These are phyloP conservation scores for Salvelinus sp. DNA, from an alignment of 2,113 vertebrate genomes.

Conservation along the genomic window DNA sequence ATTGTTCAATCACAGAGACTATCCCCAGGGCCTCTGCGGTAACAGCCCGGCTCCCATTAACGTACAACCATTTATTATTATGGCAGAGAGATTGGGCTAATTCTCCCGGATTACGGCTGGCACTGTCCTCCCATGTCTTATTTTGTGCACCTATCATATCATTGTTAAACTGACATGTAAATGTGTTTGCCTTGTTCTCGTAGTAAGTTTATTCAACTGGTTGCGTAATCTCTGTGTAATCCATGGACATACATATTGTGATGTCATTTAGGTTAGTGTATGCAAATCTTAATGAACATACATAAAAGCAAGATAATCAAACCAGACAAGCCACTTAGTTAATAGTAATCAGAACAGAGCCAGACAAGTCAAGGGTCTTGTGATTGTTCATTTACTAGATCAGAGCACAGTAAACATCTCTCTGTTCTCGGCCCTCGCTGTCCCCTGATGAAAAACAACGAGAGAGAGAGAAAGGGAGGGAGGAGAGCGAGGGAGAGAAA, in stretches of 20 bases:
- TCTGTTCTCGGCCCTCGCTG: conserved; percentile 28
- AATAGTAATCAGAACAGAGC: conserved; percentile 11
- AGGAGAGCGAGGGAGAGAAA: conserved; percentile 14
- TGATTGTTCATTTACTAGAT: conserved; percentile 35
- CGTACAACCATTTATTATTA: conserved; percentile 65
- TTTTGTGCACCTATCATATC: neutral
- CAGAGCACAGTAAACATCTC: conserved; percentile 38
- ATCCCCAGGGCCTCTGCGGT: conserved; percentile 65
- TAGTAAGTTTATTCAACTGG: neutral
- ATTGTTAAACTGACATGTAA: too few relatives aligned
- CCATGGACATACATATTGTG: neutral
- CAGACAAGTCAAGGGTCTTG: conserved; percentile 32
- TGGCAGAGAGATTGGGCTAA: conserved; percentile 62
- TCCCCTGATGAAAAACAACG: conserved; percentile 34
- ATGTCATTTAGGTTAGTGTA: conserved; percentile 20
- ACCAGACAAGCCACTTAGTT: neutral
- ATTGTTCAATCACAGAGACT: conserved; percentile 72
- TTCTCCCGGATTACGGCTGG: conserved; percentile 60
- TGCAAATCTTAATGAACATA: neutral
- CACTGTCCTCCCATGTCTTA: conserved; percentile 25
- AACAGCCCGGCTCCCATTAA: conserved; percentile 38
- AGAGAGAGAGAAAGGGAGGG: neutral
- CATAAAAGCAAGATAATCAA: neutral
- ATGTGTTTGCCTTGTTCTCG: neutral
- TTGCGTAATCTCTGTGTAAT: neutral